A percentile compares a stretch with the other conserved stretches of the same genome.
Evolutionary conservation across 2,888 invertebrate species (phyloP).

Genomic region (Drosophila hamatofila): DNA sequence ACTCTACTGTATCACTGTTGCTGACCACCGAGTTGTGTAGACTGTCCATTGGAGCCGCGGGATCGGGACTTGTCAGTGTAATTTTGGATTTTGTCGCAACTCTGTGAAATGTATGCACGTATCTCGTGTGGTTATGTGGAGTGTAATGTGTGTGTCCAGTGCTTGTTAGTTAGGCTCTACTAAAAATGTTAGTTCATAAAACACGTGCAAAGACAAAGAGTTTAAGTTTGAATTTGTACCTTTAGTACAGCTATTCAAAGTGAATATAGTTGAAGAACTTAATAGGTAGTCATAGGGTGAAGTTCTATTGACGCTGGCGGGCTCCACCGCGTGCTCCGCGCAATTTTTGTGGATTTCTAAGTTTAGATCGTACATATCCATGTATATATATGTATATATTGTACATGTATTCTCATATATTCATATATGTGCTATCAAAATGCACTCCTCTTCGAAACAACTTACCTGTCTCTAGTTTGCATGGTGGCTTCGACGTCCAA

Average conservation of each 20-base stretch:
- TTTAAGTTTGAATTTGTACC: conserved; percentile 67
- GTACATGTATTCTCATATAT: conserved; percentile 6
- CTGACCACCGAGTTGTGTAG: conserved; percentile 80
- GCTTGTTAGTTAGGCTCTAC: conserved; percentile 59
- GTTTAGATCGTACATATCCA: conserved; percentile 52
- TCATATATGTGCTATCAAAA: neutral
- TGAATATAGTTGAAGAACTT: conserved; percentile 64
- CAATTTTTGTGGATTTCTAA: conserved; percentile 85
- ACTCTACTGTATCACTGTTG: conserved; percentile 84
- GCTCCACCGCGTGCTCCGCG: conserved; percentile 84
- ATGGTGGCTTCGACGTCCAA: conserved; percentile 86
- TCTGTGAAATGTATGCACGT: conserved; percentile 76
- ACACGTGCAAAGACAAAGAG: conserved; percentile 22
- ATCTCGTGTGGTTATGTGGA: conserved; percentile 31
- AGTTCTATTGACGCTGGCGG: conserved; percentile 83
- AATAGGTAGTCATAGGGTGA: conserved; percentile 44
- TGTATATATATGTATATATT: conserved; percentile 31
- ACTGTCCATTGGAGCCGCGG: conserved; percentile 83
- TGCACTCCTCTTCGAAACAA: neutral
- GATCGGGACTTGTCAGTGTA: conserved; percentile 87
- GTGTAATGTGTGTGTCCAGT: conserved; percentile 11
- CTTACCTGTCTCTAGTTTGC: conserved; percentile 85
- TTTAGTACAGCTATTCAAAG: conserved; percentile 76
- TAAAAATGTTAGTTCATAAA: conserved; percentile 25
- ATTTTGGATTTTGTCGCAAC: conserved; percentile 86